Percentiles rank a stretch among this genome's conserved stretches.
phyloP scores from a whole-genome alignment of 1,140 invertebrate genomes.

The Musca vetustissima region DNA sequence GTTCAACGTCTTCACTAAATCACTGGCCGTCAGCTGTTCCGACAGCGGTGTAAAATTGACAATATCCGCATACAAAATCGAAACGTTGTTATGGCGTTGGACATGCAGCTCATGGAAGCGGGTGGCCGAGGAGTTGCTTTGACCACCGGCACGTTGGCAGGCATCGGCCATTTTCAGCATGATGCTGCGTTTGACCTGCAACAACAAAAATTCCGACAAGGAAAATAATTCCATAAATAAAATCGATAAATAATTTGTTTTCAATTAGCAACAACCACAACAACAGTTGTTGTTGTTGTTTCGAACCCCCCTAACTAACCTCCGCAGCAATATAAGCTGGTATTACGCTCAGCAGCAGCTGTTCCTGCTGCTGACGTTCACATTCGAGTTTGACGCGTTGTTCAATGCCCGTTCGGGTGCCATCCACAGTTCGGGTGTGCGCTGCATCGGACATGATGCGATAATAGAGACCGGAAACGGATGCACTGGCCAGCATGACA shows the following conservation, averaged over 20 bases:
- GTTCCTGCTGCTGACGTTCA: conserved; percentile 89
- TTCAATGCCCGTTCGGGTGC: conserved; percentile 87
- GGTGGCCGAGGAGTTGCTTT: conserved; percentile 78
- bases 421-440: conserved; percentile 81
- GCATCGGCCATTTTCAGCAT: conserved; percentile 91
- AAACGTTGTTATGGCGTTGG: conserved; percentile 95
- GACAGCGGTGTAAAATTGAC: conserved; percentile 96
- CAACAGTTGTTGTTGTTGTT: neutral
- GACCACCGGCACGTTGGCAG: conserved; percentile 68
- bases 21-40: conserved; percentile 87
- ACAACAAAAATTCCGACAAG: conserved; percentile 37
- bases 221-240: neutral
- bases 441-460: conserved; percentile 81
- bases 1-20: conserved; percentile 92
- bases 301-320: conserved; percentile 59
- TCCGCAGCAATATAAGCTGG: conserved; percentile 90
- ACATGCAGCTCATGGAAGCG: conserved; percentile 97
- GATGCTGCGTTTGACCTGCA: conserved; percentile 89
- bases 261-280: no score
- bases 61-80: conserved; percentile 97
- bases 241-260: neutral
- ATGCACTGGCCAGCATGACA: conserved; percentile 74
- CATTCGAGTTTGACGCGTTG: conserved; percentile 90
- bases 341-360: conserved; percentile 87
- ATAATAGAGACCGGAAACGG: conserved; percentile 82